Evolutionary conservation across 35 echinoderm and acorn worm species (phyloP), one percentile per base, ranked within the genome.

Genomic region (Acanthaster planci): DNA sequence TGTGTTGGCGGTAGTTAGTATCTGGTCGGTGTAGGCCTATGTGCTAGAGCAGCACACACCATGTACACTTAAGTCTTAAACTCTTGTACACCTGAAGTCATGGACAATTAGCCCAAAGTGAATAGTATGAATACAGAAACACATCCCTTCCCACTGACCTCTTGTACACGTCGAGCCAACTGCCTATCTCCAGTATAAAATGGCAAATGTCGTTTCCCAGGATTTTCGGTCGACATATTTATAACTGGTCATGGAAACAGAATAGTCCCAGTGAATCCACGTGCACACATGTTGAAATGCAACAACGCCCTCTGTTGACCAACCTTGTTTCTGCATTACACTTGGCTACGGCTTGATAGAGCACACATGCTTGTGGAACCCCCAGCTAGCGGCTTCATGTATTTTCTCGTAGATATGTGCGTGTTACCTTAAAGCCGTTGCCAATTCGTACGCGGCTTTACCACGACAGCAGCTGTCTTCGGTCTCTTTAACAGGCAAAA

Each of bases 181-280:
- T 87, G 85, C 47, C 85, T 87, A n/a, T 87, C 85, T 2, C 85
- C 85, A 23, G 51, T 77, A 18, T 87, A 87, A 72, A 72, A 72
- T 12, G 64, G 64, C 42, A 47, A 6, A 6, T 47, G 42, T 72
- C 64, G 64, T 72, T 72, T 72, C 23, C 26, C 34, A 14, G 29
- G 3, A 34, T 72, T 72, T 36, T 72, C 64, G 3, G 23, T 34
- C 26, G 64, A 19, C 64, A 72, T 72, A 19, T 19, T 29, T 29
- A 14, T 34, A 72, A 31, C 23, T 12, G 26, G 64, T 47, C 12
- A 47, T n/a, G n/a, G n/a, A 47, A 47, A 47, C 12, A 47, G 12
- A 47, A 47, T 47, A 47, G 12, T n/a, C n/a, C n/a, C n/a, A n/a
- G n/a, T n/a, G 10, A 72, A 72, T 27, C 22, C 64, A 72, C 64